Conservation (phyloP, 2,888 invertebrate species). For the Proisotoma minuta region DNA sequence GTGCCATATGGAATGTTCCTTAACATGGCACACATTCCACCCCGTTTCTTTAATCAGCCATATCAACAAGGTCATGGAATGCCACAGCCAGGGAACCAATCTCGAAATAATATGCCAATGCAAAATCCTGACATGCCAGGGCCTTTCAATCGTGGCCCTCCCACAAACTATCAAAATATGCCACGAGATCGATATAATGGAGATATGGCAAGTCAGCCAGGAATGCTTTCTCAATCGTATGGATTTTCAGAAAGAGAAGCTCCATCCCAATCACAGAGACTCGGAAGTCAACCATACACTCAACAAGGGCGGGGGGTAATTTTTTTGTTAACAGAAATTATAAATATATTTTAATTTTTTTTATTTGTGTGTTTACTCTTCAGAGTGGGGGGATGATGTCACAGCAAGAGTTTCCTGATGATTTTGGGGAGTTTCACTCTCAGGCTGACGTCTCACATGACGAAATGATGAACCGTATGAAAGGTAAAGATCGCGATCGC, state of each 20-base stretch:
- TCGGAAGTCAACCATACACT: conserved; percentile 41
- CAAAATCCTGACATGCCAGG: background rate
- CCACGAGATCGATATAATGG: conserved; percentile 20
- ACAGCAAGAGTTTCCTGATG: conserved; percentile 44
- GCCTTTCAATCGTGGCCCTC: background rate
- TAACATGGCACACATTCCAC: conserved; percentile 76
- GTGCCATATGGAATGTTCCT: conserved; percentile 92
- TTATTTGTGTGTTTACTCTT: background rate
- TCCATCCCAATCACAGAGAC: conserved; percentile 27
- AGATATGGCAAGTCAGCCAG: conserved; percentile 42
- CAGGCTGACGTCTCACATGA: conserved; percentile 16
- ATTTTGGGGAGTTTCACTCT: conserved; percentile 34
- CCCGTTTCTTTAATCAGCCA: conserved; percentile 68
- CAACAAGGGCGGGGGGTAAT: conserved; percentile 22
- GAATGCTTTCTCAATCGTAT: conserved; percentile 35
- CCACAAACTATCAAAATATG: conserved; percentile 3
- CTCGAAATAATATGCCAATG: background rate
- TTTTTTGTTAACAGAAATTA: background rate
- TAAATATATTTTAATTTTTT: background rate
- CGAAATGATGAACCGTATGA: background rate
- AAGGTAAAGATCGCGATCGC: conserved; percentile 3
- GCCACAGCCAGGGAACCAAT: background rate
- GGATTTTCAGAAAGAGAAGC: conserved; percentile 36
- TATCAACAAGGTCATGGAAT: conserved; percentile 25
- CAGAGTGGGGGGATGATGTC: conserved; percentile 39